Percentiles rank a stretch among this genome's conserved stretches.
Conservation (phyloP, 2,888 invertebrate genomes). For the Perithous albicinctus region DNA sequence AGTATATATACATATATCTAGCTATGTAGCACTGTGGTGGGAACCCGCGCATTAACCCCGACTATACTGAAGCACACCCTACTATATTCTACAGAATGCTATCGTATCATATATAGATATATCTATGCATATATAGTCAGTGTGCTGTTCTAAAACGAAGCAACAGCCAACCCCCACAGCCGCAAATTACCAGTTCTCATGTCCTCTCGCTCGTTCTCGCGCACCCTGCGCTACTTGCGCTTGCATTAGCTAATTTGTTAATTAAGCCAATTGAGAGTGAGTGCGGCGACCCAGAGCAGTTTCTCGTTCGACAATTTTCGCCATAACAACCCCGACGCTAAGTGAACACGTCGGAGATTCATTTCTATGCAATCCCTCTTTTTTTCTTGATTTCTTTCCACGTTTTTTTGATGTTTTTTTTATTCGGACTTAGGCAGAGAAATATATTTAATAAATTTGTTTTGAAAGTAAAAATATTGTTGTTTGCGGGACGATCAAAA, state of each 20-base stretch:
- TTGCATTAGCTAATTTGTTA: conserved; percentile 35
- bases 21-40: background rate
- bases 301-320: background rate
- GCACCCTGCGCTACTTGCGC: background rate
- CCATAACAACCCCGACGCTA: background rate
- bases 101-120: background rate
- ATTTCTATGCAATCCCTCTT: background rate
- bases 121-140: background rate
- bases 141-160: conserved; percentile 21
- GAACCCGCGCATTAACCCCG: conserved; percentile 13
- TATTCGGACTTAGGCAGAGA: too few relatives aligned
- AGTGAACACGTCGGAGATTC: background rate
- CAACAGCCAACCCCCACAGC: conserved; percentile 1
- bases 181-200: conserved; percentile 30
- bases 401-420: too few relatives aligned
- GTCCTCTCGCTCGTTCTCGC: conserved; percentile 9
- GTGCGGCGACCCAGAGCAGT: background rate
- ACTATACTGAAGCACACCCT: background rate
- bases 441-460: too few relatives aligned
- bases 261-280: conserved; percentile 36
- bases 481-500: too few relatives aligned
- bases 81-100: conserved; percentile 8
- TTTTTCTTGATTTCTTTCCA: too few relatives aligned
- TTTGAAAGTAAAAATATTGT: too few relatives aligned
- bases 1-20: background rate